These are phyloP conservation scores for Cephus cinctus DNA, from an alignment of 1,140 invertebrate species.

Conservation along the genomic window DNA sequence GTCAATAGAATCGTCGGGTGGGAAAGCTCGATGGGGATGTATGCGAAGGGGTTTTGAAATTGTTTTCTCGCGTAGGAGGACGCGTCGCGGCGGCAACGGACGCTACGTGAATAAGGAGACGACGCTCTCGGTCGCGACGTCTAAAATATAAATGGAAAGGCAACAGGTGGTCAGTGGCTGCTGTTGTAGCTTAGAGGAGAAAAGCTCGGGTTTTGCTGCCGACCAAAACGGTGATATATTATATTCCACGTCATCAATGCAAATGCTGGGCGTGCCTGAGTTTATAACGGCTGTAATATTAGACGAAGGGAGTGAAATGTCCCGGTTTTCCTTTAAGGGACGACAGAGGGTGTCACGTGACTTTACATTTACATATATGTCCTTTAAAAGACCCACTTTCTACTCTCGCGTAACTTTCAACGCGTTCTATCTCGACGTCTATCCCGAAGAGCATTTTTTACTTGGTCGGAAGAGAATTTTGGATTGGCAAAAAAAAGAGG, in stretches of 20 bases:
- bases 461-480: too few species aligned
- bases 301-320: conserved; percentile 2
- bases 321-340: not conserved
- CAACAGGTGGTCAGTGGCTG: conserved; percentile 53
- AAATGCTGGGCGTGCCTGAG: conserved; percentile 47
- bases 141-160: conserved; percentile 54
- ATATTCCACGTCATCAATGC: conserved; percentile 52
- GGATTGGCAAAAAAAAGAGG: too few species aligned
- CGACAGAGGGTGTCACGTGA: not conserved
- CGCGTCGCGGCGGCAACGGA: not conserved
- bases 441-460: too few species aligned
- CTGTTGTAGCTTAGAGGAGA: conserved; percentile 38
- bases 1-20: too few species aligned
- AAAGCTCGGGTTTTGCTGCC: conserved; percentile 36
- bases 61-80: not conserved
- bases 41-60: too few species aligned
- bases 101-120: too few species aligned
- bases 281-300: conserved; percentile 45
- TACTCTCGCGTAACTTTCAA: too few species aligned
- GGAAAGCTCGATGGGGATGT: too few species aligned
- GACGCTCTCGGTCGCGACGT: conserved; percentile 26
- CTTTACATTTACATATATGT: not conserved
- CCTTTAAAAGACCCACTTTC: too few species aligned
- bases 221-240: conserved; percentile 40
- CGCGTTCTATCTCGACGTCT: too few species aligned